These are phyloP conservation scores for Baccha elongata DNA, from an alignment of 2,888 invertebrate species.

Conservation along the genomic window DNA sequence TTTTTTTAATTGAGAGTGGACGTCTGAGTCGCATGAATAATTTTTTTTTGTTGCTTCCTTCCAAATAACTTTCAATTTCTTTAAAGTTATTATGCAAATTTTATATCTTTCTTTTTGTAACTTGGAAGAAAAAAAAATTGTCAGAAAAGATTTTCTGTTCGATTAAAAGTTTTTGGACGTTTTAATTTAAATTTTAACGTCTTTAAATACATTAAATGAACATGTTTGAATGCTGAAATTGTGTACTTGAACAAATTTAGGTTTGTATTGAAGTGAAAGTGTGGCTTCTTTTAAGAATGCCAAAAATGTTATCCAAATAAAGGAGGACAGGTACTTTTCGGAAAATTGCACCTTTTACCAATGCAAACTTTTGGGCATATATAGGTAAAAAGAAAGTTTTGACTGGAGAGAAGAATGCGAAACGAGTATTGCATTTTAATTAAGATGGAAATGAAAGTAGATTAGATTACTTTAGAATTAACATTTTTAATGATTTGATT, in stretches of 20 bases:
- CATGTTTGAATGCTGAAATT: conserved; percentile 15
- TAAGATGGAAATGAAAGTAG: conserved; percentile 49
- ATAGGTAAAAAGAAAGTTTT: conserved; percentile 65
- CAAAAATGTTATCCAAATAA: conserved; percentile 43
- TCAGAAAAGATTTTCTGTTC: conserved; percentile 1
- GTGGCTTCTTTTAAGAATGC: conserved; percentile 39
- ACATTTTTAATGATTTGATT: background rate
- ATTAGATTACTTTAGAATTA: conserved; percentile 2
- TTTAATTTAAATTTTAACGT: conserved; percentile 11
- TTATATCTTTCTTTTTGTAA: conserved; percentile 4
- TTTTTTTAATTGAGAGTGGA: conserved; percentile 42
- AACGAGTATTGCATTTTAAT: conserved; percentile 46
- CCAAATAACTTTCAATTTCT: conserved; percentile 64
- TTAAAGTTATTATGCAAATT: conserved; percentile 67
- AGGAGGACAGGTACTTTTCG: conserved; percentile 24
- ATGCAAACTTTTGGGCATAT: conserved; percentile 6
- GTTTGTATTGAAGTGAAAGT: conserved; percentile 54
- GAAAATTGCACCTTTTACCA: conserved; percentile 40
- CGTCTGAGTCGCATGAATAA: conserved; percentile 45
- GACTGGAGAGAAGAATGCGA: conserved; percentile 14
- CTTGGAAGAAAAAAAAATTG: background rate
- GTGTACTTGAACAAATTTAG: background rate
- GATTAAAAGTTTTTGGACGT: background rate
- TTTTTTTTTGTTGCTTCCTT: conserved; percentile 15
- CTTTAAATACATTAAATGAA: conserved; percentile 44